Evolutionary conservation across 2,888 invertebrate species (phyloP), one percentile per base, ranked within the genome.

Genomic region (Lottia scabra): DNA sequence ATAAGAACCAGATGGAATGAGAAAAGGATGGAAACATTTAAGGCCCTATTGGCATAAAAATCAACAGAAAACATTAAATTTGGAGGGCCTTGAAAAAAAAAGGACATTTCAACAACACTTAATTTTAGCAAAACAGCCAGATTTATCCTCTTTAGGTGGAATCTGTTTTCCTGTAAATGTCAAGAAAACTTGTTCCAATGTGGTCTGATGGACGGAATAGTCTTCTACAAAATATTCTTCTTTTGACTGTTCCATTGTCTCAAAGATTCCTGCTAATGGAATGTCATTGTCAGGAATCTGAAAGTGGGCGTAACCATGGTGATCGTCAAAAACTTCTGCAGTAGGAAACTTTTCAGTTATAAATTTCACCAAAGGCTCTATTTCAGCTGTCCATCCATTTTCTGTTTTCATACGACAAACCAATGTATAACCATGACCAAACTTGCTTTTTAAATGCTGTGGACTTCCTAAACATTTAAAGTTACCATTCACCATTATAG

Each of bases 301-400:
- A 79, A 87, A 88, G 78, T 84, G 82, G 15, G 85, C 75, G 68
- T 80, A 78, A 75, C 88, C 89, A 83, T 90, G 93, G 92, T 94
- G 94, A 82, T 93, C 92, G 78, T 95, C 95, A 70, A 93, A 93
- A 5, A 94, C 90, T 0, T 91, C 91, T 77, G 93, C 92, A n/a
- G 87, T 87, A 2, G 91, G 88, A 81, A 93, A 93, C 43, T 90
- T 90, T 1, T 87, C 79, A 1, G 90, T 90, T 4, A 94, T 89
- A 45, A 91, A 90, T 8, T 80, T 66, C 64, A 79, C 74, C 5
- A 86, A 72, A n/a, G 80, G 79, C 10, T 75, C 69, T 16, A 77
- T 74, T n/a, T 78, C 68, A 10, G 78, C 67, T 84, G 87, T 78
- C 81, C 10, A 19, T 10, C 56, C 56, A 56, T 19, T 23, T 56